phyloP scores from a whole-genome alignment of 2,888 invertebrate genomes.

The Eurytoma adleriae region DNA sequence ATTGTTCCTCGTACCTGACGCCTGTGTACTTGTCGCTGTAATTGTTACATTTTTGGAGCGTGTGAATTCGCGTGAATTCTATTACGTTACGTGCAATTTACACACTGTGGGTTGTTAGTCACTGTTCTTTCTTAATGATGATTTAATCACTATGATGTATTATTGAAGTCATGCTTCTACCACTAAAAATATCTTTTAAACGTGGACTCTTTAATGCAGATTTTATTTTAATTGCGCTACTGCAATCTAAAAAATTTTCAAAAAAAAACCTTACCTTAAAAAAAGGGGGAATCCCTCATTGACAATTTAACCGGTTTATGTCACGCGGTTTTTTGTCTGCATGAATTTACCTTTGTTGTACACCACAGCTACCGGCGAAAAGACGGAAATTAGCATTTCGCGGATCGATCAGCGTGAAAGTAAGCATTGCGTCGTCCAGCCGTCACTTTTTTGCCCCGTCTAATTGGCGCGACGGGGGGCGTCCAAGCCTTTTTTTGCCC shows the following conservation, averaged over 20 bases:
- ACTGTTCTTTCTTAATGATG: slow-evolving; percentile 16
- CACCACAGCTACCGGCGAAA: background rate
- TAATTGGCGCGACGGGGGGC: background rate
- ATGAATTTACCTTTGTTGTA: too few species aligned
- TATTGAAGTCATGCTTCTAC: too few species aligned
- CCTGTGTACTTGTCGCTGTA: slow-evolving; percentile 36
- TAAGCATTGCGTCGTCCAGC: background rate
- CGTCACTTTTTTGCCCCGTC: too few species aligned
- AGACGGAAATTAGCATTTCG: slow-evolving; percentile 16
- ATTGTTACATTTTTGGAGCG: slow-evolving; percentile 38
- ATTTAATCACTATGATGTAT: background rate
- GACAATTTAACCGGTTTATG: too few species aligned
- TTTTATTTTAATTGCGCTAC: too few species aligned
- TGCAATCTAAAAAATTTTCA: too few species aligned
- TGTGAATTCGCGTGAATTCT: slow-evolving; percentile 28
- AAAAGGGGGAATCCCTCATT: too few species aligned
- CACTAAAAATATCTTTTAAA: too few species aligned
- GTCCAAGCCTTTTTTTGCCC: background rate
- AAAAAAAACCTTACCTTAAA: too few species aligned
- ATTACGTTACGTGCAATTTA: slow-evolving; percentile 17
- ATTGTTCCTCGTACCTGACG: slow-evolving; percentile 25
- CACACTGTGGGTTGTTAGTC: slow-evolving; percentile 3
- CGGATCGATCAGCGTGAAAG: slow-evolving; percentile 12
- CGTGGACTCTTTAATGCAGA: too few species aligned
- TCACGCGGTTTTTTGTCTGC: too few species aligned